Evolutionary conservation across 1,140 invertebrate genomes (phyloP).

Genomic region (Leptopilina clavipes): DNA sequence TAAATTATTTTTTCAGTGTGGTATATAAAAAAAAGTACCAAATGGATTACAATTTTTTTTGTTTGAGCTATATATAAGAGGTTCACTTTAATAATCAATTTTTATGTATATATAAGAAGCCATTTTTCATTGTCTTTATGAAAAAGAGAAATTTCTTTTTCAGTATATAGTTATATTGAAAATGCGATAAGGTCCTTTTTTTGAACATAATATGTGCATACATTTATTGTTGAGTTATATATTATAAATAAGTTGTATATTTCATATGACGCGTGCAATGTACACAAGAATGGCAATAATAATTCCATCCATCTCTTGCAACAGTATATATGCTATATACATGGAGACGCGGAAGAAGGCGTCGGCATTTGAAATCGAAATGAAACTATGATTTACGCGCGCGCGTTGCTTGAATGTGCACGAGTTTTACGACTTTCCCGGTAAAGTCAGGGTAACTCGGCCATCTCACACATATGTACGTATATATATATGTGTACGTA

Average conservation of each 20-base stretch:
- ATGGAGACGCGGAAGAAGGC: slow-evolving; percentile 9
- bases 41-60: no score
- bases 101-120: no score
- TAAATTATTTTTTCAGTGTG: no score
- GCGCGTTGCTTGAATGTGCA: slow-evolving; percentile 52
- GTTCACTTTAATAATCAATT: no score
- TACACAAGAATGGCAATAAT: slow-evolving; percentile 18
- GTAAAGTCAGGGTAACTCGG: slow-evolving; percentile 54
- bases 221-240: no score
- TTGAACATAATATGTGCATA: no score
- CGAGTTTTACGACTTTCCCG: slow-evolving; percentile 55
- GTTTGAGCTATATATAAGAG: no score
- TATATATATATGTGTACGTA: slow-evolving; percentile 47
- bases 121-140: no score
- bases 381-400: slow-evolving; percentile 56
- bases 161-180: no score
- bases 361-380: slow-evolving; percentile 39
- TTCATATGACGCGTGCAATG: slow-evolving; percentile 12
- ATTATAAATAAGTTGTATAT: background rate
- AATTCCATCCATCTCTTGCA: slow-evolving; percentile 10
- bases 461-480: slow-evolving; percentile 53
- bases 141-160: no score
- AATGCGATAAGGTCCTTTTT: no score
- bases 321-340: background rate
- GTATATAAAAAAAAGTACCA: no score